Conservation (phyloP, 2,797 vertebrate genomes). For the Monodelphis domestica region DNA sequence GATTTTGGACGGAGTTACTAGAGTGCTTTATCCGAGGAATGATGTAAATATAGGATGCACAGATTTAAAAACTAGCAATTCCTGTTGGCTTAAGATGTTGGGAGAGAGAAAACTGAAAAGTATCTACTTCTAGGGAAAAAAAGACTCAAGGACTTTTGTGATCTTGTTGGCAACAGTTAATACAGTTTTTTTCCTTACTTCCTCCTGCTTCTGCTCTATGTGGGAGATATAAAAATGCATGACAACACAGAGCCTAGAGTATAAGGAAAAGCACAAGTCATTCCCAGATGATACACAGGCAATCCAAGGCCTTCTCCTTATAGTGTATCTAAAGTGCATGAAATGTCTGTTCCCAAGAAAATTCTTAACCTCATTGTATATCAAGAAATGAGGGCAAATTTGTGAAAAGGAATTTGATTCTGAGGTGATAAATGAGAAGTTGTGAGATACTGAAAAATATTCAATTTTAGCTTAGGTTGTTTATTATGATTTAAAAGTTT, state of each 20-base stretch:
- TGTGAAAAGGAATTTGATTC: not conserved
- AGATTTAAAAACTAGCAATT: not conserved
- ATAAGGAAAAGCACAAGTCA: not conserved
- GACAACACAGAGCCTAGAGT: not conserved
- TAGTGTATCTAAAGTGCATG: not conserved
- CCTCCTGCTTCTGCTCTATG: not conserved
- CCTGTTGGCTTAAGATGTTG: not conserved
- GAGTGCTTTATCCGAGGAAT: not conserved
- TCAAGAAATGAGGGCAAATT: not conserved
- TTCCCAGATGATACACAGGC: not conserved
- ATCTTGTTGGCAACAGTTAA: not conserved
- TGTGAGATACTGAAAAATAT: not conserved
- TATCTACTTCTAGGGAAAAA: slow-evolving; percentile 9
- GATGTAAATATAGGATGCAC: not conserved
- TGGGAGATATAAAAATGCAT: not conserved
- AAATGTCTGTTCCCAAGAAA: not conserved
- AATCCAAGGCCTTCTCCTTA: not conserved
- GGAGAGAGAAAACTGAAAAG: not conserved
- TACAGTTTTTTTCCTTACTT: not conserved
- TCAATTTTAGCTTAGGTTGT: not conserved
- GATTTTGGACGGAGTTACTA: not conserved
- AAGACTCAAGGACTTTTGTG: not conserved
- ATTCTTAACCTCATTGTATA: not conserved
- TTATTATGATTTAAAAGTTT: not conserved
- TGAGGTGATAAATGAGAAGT: not conserved